These are phyloP conservation scores for Chondrilla cf. caribensis DNA, from an alignment of 37 sponge, comb jelly and placozoan species.

Conservation along the genomic window DNA sequence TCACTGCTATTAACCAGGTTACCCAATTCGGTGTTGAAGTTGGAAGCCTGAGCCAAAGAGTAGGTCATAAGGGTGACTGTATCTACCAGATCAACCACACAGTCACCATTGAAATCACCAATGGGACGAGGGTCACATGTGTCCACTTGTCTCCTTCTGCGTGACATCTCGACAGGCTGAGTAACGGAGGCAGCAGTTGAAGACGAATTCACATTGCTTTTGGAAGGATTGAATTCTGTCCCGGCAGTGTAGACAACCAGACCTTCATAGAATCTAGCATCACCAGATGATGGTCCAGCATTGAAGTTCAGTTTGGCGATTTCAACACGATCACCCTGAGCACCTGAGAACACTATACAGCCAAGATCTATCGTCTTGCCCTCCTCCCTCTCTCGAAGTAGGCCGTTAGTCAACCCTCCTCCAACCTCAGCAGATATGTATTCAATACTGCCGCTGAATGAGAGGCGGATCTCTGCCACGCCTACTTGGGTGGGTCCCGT, in stretches of 20 bases:
- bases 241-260: not conserved
- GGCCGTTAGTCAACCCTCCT: constrained; percentile 39
- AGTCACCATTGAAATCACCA: constrained; percentile 65
- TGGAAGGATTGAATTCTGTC: not conserved
- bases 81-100: constrained; percentile 63
- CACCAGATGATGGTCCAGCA: not conserved
- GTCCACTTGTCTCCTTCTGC: not conserved
- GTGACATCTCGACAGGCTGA: not conserved
- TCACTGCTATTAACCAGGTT: not conserved
- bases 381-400: not conserved
- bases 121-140: not conserved
- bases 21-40: constrained; percentile 40
- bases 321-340: not conserved
- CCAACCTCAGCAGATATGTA: constrained; percentile 24
- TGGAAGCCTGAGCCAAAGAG: constrained; percentile 22
- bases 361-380: constrained; percentile 14
- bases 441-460: constrained; percentile 14
- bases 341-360: constrained; percentile 47
- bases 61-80: constrained; percentile 42
- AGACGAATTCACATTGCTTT: not conserved
- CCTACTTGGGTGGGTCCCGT: constrained; percentile 27
- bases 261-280: not conserved
- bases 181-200: not conserved
- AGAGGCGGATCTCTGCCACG: constrained; percentile 32
- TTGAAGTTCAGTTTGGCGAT: constrained; percentile 39